phyloP scores from a whole-genome alignment of 2,888 invertebrate species.

The Nephrocerus scutellatus region DNA sequence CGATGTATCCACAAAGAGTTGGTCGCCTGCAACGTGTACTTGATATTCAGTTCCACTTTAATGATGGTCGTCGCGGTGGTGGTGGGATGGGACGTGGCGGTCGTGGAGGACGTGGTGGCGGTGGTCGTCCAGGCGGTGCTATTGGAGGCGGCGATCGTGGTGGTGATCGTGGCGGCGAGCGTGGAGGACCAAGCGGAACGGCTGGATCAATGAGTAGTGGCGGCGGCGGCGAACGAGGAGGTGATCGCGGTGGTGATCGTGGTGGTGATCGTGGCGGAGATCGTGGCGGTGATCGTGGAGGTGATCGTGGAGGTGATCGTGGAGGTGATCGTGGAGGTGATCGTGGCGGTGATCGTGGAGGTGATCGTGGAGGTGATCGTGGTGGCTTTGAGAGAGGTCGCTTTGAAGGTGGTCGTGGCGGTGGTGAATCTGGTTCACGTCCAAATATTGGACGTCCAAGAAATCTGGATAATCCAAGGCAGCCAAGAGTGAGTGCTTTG shows the following conservation, averaged over 20 bases:
- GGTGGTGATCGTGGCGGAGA: too few relatives aligned
- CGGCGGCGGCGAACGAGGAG: constrained; percentile 14
- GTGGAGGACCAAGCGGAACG: constrained; percentile 19
- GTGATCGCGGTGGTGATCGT: too few relatives aligned
- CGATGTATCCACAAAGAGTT: constrained; percentile 79
- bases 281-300: too few relatives aligned
- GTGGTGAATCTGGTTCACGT: too few relatives aligned
- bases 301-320: too few relatives aligned
- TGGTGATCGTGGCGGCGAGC: constrained; percentile 21
- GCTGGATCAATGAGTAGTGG: constrained; percentile 16
- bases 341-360: too few relatives aligned
- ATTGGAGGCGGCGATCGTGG: constrained; percentile 21
- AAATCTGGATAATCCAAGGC: constrained; percentile 18
- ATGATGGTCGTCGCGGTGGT: constrained; percentile 70
- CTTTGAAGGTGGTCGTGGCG: too few relatives aligned
- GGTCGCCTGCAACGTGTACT: constrained; percentile 80
- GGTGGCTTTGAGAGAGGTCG: too few relatives aligned
- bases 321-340: too few relatives aligned
- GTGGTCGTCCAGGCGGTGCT: constrained; percentile 32
- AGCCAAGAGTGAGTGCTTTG: too few relatives aligned
- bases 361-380: too few relatives aligned
- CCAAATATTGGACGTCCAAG: constrained; percentile 17
- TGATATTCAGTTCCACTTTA: constrained; percentile 86
- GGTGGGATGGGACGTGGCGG: constrained; percentile 61
- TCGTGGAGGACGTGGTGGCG: constrained; percentile 35